Evolutionary conservation across 1,140 invertebrate species (phyloP).

Genomic region (Triops longicaudatus): DNA sequence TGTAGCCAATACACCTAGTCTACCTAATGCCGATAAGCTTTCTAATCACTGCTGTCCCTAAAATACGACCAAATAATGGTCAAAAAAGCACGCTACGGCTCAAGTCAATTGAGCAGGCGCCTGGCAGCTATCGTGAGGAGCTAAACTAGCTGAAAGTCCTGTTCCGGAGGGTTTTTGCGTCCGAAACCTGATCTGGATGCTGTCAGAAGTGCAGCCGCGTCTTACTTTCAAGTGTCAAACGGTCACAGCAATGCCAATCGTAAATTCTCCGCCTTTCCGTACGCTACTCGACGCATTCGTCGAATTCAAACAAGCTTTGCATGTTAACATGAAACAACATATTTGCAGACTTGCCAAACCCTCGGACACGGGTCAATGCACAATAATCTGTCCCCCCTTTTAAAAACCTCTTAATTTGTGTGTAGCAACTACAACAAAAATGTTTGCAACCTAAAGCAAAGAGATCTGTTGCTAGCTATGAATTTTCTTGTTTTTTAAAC

Average conservation of each 20-base stretch:
- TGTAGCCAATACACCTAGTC: slow-evolving; percentile 6
- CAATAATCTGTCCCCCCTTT: not conserved
- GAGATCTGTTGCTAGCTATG: not conserved
- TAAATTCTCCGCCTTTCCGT: not conserved
- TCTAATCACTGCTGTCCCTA: not conserved
- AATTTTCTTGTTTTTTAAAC: slow-evolving; percentile 1
- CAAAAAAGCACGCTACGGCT: too few relatives aligned
- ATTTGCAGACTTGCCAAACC: not conserved
- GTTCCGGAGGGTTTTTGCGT: not conserved
- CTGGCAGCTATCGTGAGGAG: not conserved
- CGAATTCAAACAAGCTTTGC: not conserved
- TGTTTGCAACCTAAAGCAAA: not conserved
- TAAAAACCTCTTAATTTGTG: not conserved
- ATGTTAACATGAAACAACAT: not conserved
- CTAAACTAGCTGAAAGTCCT: slow-evolving; percentile 6
- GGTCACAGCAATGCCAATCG: not conserved
- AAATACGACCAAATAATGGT: too few relatives aligned
- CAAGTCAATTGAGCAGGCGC: too few relatives aligned
- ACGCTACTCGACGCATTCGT: not conserved
- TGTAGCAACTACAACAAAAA: not conserved
- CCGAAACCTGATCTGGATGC: slow-evolving; percentile 5
- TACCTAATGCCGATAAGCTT: not conserved
- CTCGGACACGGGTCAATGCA: not conserved
- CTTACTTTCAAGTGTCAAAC: slow-evolving; percentile 7
- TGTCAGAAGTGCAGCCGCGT: slow-evolving; percentile 13